Conservation (phyloP, 2,888 invertebrate species). For the Drosophila meridiana region DNA sequence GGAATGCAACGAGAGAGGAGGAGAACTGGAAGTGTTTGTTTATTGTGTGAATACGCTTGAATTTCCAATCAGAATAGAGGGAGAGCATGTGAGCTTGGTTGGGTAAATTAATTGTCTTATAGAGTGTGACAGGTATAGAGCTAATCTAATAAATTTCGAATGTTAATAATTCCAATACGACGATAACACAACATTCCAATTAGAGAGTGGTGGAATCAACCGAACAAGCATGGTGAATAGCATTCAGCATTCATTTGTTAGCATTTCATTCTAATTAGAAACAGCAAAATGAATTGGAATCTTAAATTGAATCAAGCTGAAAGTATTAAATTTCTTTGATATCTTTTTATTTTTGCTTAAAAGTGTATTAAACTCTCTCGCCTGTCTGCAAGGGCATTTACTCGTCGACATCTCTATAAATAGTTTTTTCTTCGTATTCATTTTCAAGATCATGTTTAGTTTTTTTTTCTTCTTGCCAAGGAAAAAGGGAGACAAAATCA, state of each 20-base stretch:
- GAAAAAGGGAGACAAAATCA: conserved; percentile 4
- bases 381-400: conserved; percentile 10
- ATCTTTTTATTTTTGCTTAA: background rate
- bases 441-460: conserved; percentile 18
- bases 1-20: conserved; percentile 9
- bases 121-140: background rate
- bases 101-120: no score
- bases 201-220: background rate
- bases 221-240: background rate
- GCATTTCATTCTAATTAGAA: background rate
- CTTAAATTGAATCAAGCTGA: no score
- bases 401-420: background rate
- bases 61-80: background rate
- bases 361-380: background rate
- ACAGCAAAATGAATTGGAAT: background rate
- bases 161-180: background rate
- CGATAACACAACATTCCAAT: background rate
- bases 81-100: background rate
- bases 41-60: background rate
- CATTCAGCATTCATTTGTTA: background rate
- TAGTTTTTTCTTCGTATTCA: background rate
- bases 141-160: background rate
- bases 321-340: background rate
- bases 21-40: conserved; percentile 10
- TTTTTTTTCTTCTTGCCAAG: background rate